Evolutionary conservation across 2,113 vertebrate species (phyloP).

Genomic region (Mormyrus iriodes): DNA sequence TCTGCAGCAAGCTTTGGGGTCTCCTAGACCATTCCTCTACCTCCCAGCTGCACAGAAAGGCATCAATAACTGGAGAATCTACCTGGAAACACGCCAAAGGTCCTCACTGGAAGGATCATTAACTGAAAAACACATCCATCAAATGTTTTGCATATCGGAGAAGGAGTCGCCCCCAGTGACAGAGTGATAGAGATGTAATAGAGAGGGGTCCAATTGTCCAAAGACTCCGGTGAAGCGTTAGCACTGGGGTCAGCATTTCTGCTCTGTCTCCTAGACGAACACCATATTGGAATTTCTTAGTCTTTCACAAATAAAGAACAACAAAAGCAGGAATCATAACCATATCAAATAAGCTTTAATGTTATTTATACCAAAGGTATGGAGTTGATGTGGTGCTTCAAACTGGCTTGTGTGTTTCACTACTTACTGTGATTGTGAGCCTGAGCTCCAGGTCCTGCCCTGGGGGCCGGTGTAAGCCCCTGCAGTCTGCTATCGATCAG

Average conservation of each 20-base stretch:
- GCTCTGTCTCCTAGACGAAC: background rate
- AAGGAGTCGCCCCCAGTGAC: background rate
- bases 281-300: background rate
- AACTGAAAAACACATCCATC: slow-evolving; percentile 14
- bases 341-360: background rate
- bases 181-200: slow-evolving; percentile 6
- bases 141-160: slow-evolving; percentile 7
- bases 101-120: background rate
- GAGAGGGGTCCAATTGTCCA: background rate
- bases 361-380: background rate
- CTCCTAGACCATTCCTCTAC: background rate
- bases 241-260: background rate
- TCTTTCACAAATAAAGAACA: background rate
- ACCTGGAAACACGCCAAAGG: background rate
- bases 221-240: background rate
- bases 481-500: background rate
- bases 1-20: background rate
- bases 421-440: background rate
- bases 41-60: background rate
- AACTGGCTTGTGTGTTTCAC: background rate
- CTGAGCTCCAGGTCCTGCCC: background rate
- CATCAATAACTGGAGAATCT: slow-evolving; percentile 1
- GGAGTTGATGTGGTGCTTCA: background rate
- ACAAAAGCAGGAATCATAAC: background rate
- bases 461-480: background rate